Evolutionary conservation across 2,888 invertebrate species (phyloP).

Genomic region (Azorinus chamasolen): DNA sequence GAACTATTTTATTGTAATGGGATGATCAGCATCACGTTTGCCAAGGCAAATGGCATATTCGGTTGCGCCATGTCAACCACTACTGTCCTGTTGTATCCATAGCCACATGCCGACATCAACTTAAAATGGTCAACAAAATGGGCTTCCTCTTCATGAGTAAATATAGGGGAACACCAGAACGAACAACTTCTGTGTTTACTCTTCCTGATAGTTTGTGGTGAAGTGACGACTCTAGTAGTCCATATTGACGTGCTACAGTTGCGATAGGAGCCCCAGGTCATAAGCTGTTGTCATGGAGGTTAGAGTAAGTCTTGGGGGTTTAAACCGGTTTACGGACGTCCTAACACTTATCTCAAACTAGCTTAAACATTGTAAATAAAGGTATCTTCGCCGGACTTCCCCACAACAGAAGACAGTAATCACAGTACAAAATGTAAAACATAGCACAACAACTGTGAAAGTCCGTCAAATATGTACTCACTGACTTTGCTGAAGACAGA

Average conservation of each 20-base stretch:
- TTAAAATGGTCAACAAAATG: constrained; percentile 14
- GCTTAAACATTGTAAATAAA: too few relatives aligned
- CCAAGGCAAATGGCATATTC: too few relatives aligned
- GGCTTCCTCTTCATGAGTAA: constrained; percentile 13
- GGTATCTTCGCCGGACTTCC: too few relatives aligned
- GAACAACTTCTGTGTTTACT: constrained; percentile 19
- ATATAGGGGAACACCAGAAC: constrained; percentile 16
- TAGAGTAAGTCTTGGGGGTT: too few relatives aligned
- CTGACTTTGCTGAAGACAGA: too few relatives aligned
- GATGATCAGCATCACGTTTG: neutral
- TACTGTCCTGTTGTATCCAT: neutral
- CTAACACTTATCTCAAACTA: too few relatives aligned
- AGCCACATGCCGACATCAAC: neutral
- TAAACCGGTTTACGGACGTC: too few relatives aligned
- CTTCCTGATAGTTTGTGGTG: constrained; percentile 29
- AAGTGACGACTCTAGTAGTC: constrained; percentile 24
- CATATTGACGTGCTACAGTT: constrained; percentile 10
- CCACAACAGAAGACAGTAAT: too few relatives aligned
- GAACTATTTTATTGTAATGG: neutral
- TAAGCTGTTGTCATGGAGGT: constrained; percentile 17
- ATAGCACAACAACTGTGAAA: too few relatives aligned
- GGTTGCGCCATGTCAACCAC: too few relatives aligned
- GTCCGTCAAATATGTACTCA: too few relatives aligned
- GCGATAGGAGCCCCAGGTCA: constrained; percentile 10
- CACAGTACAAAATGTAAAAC: too few relatives aligned